A percentile compares a stretch with the other conserved stretches of the same genome.
Evolutionary conservation across 2,113 vertebrate genomes (phyloP).

Genomic region (Pholis gunnellus): DNA sequence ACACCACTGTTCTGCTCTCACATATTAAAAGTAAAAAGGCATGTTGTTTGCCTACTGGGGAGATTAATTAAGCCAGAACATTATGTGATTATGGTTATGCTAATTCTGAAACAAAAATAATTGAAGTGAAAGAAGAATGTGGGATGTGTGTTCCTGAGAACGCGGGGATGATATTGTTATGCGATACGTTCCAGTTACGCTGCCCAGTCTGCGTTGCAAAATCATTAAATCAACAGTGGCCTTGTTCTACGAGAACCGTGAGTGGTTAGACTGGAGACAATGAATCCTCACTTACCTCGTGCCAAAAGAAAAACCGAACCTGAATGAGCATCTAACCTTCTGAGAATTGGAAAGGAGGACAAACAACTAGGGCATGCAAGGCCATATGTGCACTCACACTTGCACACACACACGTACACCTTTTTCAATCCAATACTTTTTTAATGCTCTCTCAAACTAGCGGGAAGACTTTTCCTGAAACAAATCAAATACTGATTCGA

Average conservation of each 20-base stretch:
- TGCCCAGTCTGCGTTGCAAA: slow-evolving; percentile 37
- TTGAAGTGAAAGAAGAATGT: slow-evolving; percentile 8
- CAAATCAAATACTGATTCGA: background rate
- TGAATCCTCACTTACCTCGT: slow-evolving; percentile 56
- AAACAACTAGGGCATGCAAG: slow-evolving; percentile 66
- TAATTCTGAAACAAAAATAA: slow-evolving; percentile 44
- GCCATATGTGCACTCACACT: slow-evolving; percentile 34
- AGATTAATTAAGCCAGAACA: slow-evolving; percentile 49
- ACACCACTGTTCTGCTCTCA: background rate
- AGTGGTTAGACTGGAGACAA: slow-evolving; percentile 52
- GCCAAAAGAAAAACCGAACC: slow-evolving; percentile 69
- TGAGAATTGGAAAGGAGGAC: slow-evolving; percentile 68
- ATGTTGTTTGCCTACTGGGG: slow-evolving; percentile 40
- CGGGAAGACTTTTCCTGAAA: background rate
- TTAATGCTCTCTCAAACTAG: background rate
- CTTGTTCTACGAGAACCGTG: slow-evolving; percentile 48
- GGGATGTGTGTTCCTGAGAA: slow-evolving; percentile 16
- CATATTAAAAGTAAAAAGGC: slow-evolving; percentile 7
- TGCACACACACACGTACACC: background rate
- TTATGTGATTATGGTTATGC: slow-evolving; percentile 38
- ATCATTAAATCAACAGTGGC: slow-evolving; percentile 56
- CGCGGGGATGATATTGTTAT: slow-evolving; percentile 26
- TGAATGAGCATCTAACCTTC: slow-evolving; percentile 73
- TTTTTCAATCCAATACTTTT: background rate
- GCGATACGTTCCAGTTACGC: slow-evolving; percentile 18